Base-by-base conservation (phyloP, 2,797 vertebrate species). In the Amblyraja radiata region DNA sequence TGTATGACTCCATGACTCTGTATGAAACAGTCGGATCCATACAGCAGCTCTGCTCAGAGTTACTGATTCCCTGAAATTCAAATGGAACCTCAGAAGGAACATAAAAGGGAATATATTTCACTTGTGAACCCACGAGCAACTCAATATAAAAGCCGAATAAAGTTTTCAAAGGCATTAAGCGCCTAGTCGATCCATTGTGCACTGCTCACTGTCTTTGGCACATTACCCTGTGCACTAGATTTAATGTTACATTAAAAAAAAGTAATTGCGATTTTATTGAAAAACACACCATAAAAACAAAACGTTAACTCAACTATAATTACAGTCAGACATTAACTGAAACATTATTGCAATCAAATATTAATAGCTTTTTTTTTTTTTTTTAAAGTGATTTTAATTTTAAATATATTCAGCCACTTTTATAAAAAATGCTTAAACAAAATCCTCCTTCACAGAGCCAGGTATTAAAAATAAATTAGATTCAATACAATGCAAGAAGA, bases 291-390 rank as follows among this genome's bases (percentile, higher is more conserved):
- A 23, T 88, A 88, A 88, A 88, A 88, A 88, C 84, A 88, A 88
- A 54, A 88, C 63, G 84, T 88, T 88, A 88, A 88, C 84, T 88
- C 84, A 88, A 88, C 84, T 36, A 88, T 88, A 88, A 88, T 88
- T 68, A 88, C 84, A 68, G 84, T 88, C 84, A 88, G 84, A 88
- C 84, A 88, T 88, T 88, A 88, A 88, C 84, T 88, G 84, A 68
- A 88, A 65, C 84, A 88, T 88, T 88, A 88, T 88, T 88, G 84
- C 84, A 88, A 88, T 88, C 84, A 88, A 88, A 88, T 88, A 88
- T 88, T 88, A 88, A 88, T 88, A 68, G 84, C 84, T 88, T 68
- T 88, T 28, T 32, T 32, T 32, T 32, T 32, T 32, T 32, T 32
- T 32, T 32, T 32, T 32, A 32, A 32, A 32, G 84, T 88, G 68